A percentile compares a stretch with the other conserved stretches of the same genome.
phyloP scores from a whole-genome alignment of 2,113 vertebrate genomes.

The Vimba vimba region DNA sequence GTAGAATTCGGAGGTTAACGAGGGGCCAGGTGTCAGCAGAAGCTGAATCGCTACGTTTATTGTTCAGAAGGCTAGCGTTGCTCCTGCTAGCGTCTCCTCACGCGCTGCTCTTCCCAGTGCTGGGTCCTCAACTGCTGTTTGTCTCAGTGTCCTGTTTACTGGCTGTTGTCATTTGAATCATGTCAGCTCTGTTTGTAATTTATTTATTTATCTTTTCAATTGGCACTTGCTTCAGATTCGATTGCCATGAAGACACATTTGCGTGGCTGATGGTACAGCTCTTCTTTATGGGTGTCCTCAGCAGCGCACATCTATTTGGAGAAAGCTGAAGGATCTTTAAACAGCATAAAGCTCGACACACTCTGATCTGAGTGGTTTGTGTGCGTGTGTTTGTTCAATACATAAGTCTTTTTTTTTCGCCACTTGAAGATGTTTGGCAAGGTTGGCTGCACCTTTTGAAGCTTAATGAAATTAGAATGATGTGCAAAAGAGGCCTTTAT shows the following conservation, averaged over 20 bases:
- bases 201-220: slow-evolving; percentile 66
- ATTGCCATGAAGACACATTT: slow-evolving; percentile 57
- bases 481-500: slow-evolving; percentile 75
- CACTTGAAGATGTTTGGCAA: slow-evolving; percentile 65
- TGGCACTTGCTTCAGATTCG: slow-evolving; percentile 64
- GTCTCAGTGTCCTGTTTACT: slow-evolving; percentile 60
- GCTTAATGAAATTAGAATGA: slow-evolving; percentile 68
- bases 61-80: slow-evolving; percentile 48
- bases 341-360: slow-evolving; percentile 53
- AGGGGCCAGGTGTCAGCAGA: slow-evolving; percentile 46
- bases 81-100: slow-evolving; percentile 52
- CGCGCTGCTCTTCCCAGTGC: slow-evolving; percentile 52
- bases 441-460: slow-evolving; percentile 74
- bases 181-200: slow-evolving; percentile 53
- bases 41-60: slow-evolving; percentile 41
- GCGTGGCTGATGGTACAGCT: slow-evolving; percentile 57
- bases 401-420: slow-evolving; percentile 60
- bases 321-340: slow-evolving; percentile 55
- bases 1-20: slow-evolving; percentile 30
- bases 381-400: slow-evolving; percentile 46
- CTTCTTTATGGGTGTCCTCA: slow-evolving; percentile 58
- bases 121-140: slow-evolving; percentile 60
- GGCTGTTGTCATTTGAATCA: slow-evolving; percentile 51
- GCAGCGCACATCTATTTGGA: slow-evolving; percentile 63
- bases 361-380: slow-evolving; percentile 41